phyloP scores from a whole-genome alignment of 2,113 vertebrate species.

The Sinocyclocheilus anophthalmus region DNA sequence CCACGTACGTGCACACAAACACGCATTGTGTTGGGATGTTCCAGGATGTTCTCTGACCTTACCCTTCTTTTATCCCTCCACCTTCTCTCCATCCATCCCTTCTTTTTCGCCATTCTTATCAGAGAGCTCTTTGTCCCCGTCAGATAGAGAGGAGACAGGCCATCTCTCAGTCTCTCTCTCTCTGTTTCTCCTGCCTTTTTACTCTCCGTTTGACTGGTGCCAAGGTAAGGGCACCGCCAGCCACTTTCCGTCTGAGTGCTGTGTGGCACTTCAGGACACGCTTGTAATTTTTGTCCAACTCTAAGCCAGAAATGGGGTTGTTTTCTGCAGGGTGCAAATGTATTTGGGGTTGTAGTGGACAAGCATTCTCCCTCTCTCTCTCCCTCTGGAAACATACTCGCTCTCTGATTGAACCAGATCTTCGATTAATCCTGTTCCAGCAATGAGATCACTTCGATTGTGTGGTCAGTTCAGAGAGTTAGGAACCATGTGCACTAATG shows the following conservation, averaged over 20 bases:
- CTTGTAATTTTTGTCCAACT: constrained; percentile 4
- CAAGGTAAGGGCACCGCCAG: constrained; percentile 7
- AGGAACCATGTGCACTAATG: not conserved
- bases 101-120: constrained; percentile 45
- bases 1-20: constrained; percentile 13
- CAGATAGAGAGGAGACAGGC: constrained; percentile 29
- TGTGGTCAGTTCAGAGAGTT: constrained; percentile 12
- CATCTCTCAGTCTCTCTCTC: constrained; percentile 27
- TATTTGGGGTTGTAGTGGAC: constrained; percentile 4
- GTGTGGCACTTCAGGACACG: constrained; percentile 9
- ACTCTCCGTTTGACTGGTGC: constrained; percentile 3
- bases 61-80: constrained; percentile 30
- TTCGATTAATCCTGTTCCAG: constrained; percentile 47
- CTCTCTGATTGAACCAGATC: constrained; percentile 51
- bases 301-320: not conserved
- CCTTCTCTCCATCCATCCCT: constrained; percentile 43
- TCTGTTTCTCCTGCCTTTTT: constrained; percentile 22
- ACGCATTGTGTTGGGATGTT: constrained; percentile 49
- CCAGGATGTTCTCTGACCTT: constrained; percentile 55
- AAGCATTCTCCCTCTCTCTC: not conserved
- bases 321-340: not conserved
- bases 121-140: constrained; percentile 56
- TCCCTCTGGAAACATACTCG: constrained; percentile 42
- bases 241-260: constrained; percentile 12
- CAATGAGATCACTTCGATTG: constrained; percentile 43